phyloP scores from a whole-genome alignment of 2,888 invertebrate genomes.

The Lasioglossum villosulum region DNA sequence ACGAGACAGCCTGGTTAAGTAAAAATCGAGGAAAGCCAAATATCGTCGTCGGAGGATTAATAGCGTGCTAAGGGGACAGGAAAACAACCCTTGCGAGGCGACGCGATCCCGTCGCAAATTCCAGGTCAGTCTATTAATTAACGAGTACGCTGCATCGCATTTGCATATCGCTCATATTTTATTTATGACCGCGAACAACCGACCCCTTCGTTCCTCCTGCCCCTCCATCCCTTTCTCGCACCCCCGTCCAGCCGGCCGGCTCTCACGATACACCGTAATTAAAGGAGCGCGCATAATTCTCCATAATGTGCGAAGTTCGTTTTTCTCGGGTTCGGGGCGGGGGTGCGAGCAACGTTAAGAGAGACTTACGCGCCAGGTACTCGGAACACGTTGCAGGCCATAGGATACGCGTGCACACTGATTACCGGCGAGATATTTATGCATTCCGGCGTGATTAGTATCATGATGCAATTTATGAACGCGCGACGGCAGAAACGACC shows the following conservation, averaged over 20 bases:
- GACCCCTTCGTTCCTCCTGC: neutral
- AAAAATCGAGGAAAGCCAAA: neutral
- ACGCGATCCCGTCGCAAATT: slow-evolving; percentile 38
- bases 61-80: neutral
- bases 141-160: slow-evolving; percentile 44
- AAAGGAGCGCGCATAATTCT: slow-evolving; percentile 51
- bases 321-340: slow-evolving; percentile 28
- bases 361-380: slow-evolving; percentile 39
- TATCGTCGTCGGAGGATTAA: slow-evolving; percentile 16
- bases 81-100: slow-evolving; percentile 16
- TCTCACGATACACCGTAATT: slow-evolving; percentile 46
- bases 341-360: slow-evolving; percentile 22
- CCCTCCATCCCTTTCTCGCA: neutral
- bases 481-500: slow-evolving; percentile 18
- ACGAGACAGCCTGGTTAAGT: neutral
- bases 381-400: neutral
- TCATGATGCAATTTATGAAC: slow-evolving; percentile 56
- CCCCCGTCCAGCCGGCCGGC: neutral
- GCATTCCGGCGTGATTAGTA: slow-evolving; percentile 60
- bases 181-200: slow-evolving; percentile 43
- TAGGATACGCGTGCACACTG: slow-evolving; percentile 41
- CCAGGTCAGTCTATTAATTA: slow-evolving; percentile 55
- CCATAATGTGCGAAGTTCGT: slow-evolving; percentile 50
- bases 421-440: slow-evolving; percentile 50
- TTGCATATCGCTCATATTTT: slow-evolving; percentile 60